Conservation (phyloP, 2,888 invertebrate species). For the Dugesia japonica region DNA sequence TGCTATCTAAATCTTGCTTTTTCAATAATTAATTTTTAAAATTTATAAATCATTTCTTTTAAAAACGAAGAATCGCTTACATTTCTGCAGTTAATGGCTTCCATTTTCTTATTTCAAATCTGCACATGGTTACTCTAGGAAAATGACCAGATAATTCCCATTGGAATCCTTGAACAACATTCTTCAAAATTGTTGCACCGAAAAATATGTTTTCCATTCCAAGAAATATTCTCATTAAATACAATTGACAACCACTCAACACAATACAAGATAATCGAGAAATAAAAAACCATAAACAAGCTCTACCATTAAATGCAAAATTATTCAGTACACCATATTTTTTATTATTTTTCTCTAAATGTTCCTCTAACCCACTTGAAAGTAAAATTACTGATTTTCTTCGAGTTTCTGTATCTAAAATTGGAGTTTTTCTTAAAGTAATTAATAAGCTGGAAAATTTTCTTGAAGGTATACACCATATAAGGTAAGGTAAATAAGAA, state of each 20-base stretch:
- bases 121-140: background rate
- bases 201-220: constrained; percentile 4
- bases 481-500: constrained; percentile 8
- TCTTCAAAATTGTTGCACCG: background rate
- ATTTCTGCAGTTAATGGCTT: background rate
- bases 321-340: background rate
- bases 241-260: background rate
- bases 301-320: background rate
- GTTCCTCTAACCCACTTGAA: background rate
- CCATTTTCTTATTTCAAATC: constrained; percentile 7
- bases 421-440: background rate
- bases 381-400: background rate
- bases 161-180: constrained; percentile 2
- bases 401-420: background rate
- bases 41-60: too few relatives aligned
- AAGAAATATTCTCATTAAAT: background rate
- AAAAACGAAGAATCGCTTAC: too few relatives aligned
- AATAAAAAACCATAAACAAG: background rate
- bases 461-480: background rate
- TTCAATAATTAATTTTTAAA: too few relatives aligned
- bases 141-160: constrained; percentile 10
- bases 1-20: too few relatives aligned
- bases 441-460: background rate
- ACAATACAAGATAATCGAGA: background rate
- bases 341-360: background rate